Evolutionary conservation across 2,888 invertebrate species (phyloP).

Genomic region (Molanna angustata): DNA sequence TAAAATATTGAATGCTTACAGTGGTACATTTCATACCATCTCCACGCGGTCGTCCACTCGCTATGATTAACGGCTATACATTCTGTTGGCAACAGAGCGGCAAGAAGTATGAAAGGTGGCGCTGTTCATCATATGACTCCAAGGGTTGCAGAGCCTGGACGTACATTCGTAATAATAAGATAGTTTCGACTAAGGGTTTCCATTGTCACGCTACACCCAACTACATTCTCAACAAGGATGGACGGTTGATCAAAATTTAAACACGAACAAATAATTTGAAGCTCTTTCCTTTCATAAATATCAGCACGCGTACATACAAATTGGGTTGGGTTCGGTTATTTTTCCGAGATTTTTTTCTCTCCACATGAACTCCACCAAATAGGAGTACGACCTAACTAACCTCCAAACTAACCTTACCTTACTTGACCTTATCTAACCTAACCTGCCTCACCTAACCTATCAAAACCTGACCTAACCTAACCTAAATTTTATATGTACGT

Average conservation of each 20-base stretch:
- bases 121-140: constrained; percentile 22
- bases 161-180: constrained; percentile 5
- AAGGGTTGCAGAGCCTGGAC: constrained; percentile 18
- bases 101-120: constrained; percentile 15
- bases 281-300: too few relatives aligned
- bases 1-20: too few relatives aligned
- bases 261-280: too few relatives aligned
- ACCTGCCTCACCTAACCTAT: too few relatives aligned
- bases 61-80: constrained; percentile 18
- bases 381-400: too few relatives aligned
- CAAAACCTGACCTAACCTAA: too few relatives aligned
- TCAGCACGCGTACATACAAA: too few relatives aligned
- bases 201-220: constrained; percentile 15
- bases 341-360: neutral
- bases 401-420: too few relatives aligned
- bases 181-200: constrained; percentile 3
- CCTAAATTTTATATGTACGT: too few relatives aligned
- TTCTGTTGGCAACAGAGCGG: constrained; percentile 13
- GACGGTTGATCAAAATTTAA: constrained; percentile 42
- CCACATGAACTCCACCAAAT: neutral
- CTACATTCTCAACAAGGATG: constrained; percentile 52
- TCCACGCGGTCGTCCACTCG: constrained; percentile 7
- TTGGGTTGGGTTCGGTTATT: too few relatives aligned
- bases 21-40: constrained; percentile 10
- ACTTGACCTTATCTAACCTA: too few relatives aligned